Evolutionary conservation across 2,113 vertebrate genomes (phyloP).

Genomic region (Seriola quinqueradiata): DNA sequence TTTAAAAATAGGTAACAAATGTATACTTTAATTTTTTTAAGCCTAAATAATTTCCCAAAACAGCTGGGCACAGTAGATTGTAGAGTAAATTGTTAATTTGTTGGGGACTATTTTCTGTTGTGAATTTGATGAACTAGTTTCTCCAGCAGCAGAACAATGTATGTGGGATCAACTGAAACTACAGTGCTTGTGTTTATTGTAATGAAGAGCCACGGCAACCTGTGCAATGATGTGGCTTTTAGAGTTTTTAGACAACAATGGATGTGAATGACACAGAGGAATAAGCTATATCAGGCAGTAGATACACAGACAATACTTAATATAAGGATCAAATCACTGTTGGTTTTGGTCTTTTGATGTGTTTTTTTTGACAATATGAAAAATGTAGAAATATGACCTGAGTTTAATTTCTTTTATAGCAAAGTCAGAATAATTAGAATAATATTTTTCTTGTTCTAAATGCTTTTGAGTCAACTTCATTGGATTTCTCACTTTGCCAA

Average conservation of each 20-base stretch:
- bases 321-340: background rate
- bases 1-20: background rate
- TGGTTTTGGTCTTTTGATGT: background rate
- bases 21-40: background rate
- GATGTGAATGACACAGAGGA: background rate
- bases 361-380: background rate
- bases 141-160: background rate
- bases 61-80: background rate
- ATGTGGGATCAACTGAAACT: too few relatives aligned
- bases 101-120: background rate
- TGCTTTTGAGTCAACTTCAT: background rate
- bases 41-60: background rate
- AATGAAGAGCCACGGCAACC: background rate
- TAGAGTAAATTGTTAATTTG: background rate
- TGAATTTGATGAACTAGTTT: background rate
- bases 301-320: background rate
- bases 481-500: slow-evolving; percentile 4
- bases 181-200: too few relatives aligned
- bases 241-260: background rate
- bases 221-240: background rate
- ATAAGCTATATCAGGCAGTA: background rate
- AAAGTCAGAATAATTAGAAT: background rate
- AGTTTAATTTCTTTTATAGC: background rate
- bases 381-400: background rate
- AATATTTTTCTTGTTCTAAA: background rate